Conservation (phyloP, 2,797 vertebrate species). For the Otolemur crassicaudatus region DNA sequence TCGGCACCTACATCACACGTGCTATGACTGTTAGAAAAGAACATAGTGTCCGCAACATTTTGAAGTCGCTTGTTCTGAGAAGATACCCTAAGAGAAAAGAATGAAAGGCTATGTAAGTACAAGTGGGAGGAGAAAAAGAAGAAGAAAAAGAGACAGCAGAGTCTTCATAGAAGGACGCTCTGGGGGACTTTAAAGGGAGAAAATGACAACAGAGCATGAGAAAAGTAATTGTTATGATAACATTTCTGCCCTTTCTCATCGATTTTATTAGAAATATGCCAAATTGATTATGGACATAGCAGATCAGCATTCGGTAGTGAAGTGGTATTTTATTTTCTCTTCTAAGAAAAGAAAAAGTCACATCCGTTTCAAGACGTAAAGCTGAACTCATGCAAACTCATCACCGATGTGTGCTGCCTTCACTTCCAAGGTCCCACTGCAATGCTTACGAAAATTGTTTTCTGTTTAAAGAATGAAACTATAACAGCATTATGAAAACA, state of each 20-base stretch:
- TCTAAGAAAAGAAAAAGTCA: background rate
- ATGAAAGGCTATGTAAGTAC: background rate
- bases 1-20: background rate
- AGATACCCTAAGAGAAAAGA: background rate
- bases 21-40: background rate
- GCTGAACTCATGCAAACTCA: background rate
- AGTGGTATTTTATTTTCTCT: background rate
- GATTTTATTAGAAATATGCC: background rate
- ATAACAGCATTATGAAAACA: background rate
- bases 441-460: slow-evolving; percentile 36
- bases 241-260: background rate
- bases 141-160: background rate
- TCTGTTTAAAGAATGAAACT: slow-evolving; percentile 47
- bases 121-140: background rate
- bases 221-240: background rate
- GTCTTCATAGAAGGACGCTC: background rate
- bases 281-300: background rate
- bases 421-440: background rate
- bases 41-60: background rate
- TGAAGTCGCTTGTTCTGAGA: slow-evolving; percentile 52
- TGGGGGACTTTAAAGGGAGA: background rate
- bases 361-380: background rate
- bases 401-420: background rate
- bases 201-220: background rate
- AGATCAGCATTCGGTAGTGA: background rate